A percentile compares a stretch with the other conserved stretches of the same genome.
phyloP scores from a whole-genome alignment of 2,113 vertebrate species.

The Macquaria australasica region DNA sequence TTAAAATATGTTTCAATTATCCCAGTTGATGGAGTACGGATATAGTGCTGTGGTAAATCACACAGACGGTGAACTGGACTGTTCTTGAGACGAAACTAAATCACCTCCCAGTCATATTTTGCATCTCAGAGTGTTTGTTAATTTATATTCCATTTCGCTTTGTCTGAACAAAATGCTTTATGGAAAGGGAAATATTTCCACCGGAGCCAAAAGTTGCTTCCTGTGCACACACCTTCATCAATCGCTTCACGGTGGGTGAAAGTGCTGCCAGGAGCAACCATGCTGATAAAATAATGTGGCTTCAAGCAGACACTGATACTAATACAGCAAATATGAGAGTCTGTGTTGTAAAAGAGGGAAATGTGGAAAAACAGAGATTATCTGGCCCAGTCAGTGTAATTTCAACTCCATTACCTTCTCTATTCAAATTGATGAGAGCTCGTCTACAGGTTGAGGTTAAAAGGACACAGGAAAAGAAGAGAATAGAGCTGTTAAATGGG shows the following conservation, averaged over 20 bases:
- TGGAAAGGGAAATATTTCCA: conserved; percentile 62
- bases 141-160: conserved; percentile 70
- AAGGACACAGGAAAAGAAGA: neutral
- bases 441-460: conserved; percentile 8
- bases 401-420: conserved; percentile 2
- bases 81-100: conserved; percentile 52
- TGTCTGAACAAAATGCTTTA: conserved; percentile 68
- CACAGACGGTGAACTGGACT: conserved; percentile 32
- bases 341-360: conserved; percentile 5
- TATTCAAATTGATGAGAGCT: conserved; percentile 21
- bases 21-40: conserved; percentile 44
- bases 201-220: conserved; percentile 50
- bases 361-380: conserved; percentile 22
- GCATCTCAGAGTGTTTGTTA: conserved; percentile 45
- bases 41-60: conserved; percentile 63
- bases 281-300: conserved; percentile 55
- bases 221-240: conserved; percentile 43
- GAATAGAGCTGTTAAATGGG: neutral
- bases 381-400: neutral
- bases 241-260: conserved; percentile 36
- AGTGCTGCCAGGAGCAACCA: conserved; percentile 46
- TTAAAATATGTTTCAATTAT: conserved; percentile 66
- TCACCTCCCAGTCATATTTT: conserved; percentile 56
- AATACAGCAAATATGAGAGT: conserved; percentile 39
- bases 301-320: conserved; percentile 45